Percentiles rank a stretch among this genome's conserved stretches.
These are phyloP conservation scores for Bruchidius siliquastri DNA, from an alignment of 2,888 invertebrate species.

Conservation along the genomic window DNA sequence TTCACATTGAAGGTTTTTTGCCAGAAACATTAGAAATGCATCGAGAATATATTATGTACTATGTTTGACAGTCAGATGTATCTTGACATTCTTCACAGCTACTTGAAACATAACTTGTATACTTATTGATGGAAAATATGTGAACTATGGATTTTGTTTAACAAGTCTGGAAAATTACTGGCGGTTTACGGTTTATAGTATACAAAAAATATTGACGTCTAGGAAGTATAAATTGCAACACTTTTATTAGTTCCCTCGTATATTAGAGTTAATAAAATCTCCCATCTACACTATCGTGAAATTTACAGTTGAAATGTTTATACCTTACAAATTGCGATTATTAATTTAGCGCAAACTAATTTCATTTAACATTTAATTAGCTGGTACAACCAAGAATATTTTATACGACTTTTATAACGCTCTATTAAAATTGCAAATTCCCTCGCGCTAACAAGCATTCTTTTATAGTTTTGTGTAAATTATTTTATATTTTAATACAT, in stretches of 20 bases:
- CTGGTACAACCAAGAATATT: neutral
- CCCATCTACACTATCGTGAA: neutral
- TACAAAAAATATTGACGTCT: too few relatives aligned
- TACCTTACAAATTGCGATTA: conserved; percentile 2
- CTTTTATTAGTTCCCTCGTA: neutral
- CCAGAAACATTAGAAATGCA: too few relatives aligned
- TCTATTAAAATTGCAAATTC: conserved; percentile 20
- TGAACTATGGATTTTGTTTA: too few relatives aligned
- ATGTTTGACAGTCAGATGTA: too few relatives aligned
- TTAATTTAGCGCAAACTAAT: neutral
- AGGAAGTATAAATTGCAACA: too few relatives aligned
- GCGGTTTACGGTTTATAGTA: too few relatives aligned
- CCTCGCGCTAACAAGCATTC: conserved; percentile 11
- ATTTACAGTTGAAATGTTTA: conserved; percentile 3
- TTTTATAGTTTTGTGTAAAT: conserved; percentile 7
- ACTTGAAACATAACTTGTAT: too few relatives aligned
- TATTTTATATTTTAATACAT: neutral
- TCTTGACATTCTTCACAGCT: too few relatives aligned
- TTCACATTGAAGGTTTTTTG: too few relatives aligned
- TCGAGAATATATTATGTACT: too few relatives aligned
- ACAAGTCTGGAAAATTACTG: too few relatives aligned
- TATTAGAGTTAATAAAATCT: neutral
- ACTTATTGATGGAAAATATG: too few relatives aligned
- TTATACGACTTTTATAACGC: conserved; percentile 1
- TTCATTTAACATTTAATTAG: neutral